Evolutionary conservation across 2,888 invertebrate genomes (phyloP).

Genomic region (Slavum lentiscoides): DNA sequence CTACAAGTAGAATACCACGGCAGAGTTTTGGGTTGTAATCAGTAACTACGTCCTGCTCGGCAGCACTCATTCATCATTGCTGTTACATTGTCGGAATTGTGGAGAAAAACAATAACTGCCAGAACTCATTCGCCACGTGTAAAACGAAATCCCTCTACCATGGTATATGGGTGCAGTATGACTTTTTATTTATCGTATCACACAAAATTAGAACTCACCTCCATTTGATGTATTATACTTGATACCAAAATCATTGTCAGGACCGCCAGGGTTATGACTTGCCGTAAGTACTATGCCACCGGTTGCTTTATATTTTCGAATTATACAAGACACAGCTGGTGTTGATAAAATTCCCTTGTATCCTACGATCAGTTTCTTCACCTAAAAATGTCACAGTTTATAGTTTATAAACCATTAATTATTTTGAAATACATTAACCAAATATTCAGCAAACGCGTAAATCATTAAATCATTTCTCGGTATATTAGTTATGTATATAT

Average conservation of each 20-base stretch:
- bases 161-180: background rate
- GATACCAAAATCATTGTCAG: conserved; percentile 96
- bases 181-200: background rate
- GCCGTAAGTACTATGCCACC: conserved; percentile 98
- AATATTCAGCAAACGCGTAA: no score
- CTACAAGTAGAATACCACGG: background rate
- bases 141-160: no score
- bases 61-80: no score
- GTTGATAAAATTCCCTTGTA: conserved; percentile 95
- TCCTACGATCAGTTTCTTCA: conserved; percentile 83
- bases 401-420: background rate
- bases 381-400: conserved; percentile 63
- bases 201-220: conserved; percentile 61
- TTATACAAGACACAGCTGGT: conserved; percentile 93
- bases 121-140: no score
- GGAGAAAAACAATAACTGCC: no score
- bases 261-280: conserved; percentile 98
- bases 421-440: no score
- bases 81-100: no score
- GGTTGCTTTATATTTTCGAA: conserved; percentile 80
- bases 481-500: no score
- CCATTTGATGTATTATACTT: conserved; percentile 98
- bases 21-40: no score
- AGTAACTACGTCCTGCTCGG: no score
- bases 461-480: no score